phyloP scores from a whole-genome alignment of 2,888 invertebrate genomes.

The Hyles lineata region DNA sequence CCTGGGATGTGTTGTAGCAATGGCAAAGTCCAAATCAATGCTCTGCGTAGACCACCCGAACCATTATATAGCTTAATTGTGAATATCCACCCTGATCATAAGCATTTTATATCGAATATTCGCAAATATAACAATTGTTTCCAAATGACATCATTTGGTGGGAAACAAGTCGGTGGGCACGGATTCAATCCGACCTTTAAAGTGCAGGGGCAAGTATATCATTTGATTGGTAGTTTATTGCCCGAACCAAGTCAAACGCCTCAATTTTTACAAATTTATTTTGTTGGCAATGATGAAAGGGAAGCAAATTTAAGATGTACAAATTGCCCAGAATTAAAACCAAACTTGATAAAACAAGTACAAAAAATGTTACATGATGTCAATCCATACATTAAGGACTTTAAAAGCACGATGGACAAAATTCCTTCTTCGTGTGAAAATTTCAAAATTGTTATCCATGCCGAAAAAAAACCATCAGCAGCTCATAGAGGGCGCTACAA shows the following conservation, averaged over 20 bases:
- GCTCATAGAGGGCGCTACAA: slow-evolving; percentile 40
- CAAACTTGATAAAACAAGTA: no score
- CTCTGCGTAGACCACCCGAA: slow-evolving; percentile 37
- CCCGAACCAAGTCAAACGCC: neutral
- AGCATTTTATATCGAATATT: slow-evolving; percentile 24
- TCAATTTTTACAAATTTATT: neutral
- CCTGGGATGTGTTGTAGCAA: slow-evolving; percentile 42
- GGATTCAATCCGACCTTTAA: slow-evolving; percentile 33
- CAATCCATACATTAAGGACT: neutral
- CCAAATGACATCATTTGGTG: slow-evolving; percentile 34
- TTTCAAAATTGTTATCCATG: slow-evolving; percentile 23
- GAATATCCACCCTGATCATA: neutral
- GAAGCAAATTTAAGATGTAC: neutral
- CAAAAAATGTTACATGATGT: no score
- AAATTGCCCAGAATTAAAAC: neutral
- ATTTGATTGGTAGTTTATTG: slow-evolving; percentile 20
- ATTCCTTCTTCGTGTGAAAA: neutral
- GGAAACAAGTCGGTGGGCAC: slow-evolving; percentile 25
- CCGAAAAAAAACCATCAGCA: slow-evolving; percentile 28
- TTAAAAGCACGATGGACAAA: neutral
- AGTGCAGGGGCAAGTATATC: slow-evolving; percentile 27
- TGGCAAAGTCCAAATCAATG: slow-evolving; percentile 39
- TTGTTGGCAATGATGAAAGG: neutral
- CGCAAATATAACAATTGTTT: slow-evolving; percentile 24
- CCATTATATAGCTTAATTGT: slow-evolving; percentile 37